A percentile compares a stretch with the other conserved stretches of the same genome.
These are phyloP conservation scores for Orientallactaga sibirica DNA, from an alignment of 2,797 vertebrate genomes.

Conservation along the genomic window DNA sequence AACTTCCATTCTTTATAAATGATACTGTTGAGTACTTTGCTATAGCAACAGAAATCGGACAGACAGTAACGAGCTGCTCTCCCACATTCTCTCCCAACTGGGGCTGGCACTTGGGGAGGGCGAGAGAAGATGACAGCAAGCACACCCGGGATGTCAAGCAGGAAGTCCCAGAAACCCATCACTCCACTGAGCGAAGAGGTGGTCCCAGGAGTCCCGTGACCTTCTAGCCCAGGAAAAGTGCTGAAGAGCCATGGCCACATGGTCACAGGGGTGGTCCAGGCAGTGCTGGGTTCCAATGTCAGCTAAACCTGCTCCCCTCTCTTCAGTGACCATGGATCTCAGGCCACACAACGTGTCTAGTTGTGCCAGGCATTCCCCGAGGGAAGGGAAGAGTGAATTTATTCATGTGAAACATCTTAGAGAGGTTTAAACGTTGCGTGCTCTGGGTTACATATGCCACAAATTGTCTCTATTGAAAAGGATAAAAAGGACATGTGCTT, in stretches of 20 bases:
- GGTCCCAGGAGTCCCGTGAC: fast-evolving
- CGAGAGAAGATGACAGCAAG: background rate
- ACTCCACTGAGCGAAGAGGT: background rate
- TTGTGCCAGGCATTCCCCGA: background rate
- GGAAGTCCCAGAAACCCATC: background rate
- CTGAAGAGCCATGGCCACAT: background rate
- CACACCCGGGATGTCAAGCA: too few relatives aligned
- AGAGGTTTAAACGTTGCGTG: background rate
- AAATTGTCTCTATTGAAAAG: slow-evolving; percentile 44
- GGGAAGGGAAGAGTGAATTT: background rate
- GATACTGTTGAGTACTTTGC: background rate
- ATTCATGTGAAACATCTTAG: background rate
- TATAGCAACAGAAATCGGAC: background rate
- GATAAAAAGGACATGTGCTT: background rate
- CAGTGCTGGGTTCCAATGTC: background rate
- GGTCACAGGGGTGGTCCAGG: background rate
- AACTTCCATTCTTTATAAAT: background rate
- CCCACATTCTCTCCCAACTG: background rate
- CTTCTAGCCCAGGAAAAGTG: fast-evolving
- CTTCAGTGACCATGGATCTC: background rate
- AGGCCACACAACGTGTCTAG: background rate
- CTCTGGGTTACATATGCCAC: slow-evolving; percentile 37
- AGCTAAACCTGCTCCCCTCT: background rate
- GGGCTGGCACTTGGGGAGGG: background rate
- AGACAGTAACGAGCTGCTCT: background rate